phyloP scores from a whole-genome alignment of 2,113 vertebrate genomes.

The Gorsachius goisagi region DNA sequence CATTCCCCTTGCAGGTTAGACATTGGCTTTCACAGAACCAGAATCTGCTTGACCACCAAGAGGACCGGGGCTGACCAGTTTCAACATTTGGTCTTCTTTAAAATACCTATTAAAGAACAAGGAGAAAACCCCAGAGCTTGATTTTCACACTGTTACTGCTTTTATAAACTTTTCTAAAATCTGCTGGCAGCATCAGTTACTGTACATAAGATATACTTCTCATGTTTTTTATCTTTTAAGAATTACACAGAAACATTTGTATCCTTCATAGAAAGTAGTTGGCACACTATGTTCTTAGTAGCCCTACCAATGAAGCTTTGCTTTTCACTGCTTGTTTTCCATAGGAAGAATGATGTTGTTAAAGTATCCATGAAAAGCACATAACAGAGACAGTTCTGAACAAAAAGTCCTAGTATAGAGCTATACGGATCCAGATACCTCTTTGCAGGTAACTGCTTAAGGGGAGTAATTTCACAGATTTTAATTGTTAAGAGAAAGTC shows the following conservation, averaged over 20 bases:
- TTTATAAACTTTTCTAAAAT: neutral
- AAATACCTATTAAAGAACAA: neutral
- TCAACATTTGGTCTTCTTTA: neutral
- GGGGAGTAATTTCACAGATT: neutral
- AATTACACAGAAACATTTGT: neutral
- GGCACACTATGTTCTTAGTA: neutral
- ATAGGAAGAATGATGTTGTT: neutral
- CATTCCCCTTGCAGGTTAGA: neutral
- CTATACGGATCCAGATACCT: neutral
- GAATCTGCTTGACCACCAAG: neutral
- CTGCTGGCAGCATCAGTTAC: neutral
- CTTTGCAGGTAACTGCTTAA: neutral
- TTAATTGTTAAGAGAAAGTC: neutral
- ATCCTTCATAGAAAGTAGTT: neutral
- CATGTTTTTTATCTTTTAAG: neutral
- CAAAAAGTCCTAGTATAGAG: neutral
- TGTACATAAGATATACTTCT: neutral
- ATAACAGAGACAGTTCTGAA: neutral
- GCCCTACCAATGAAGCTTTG: neutral
- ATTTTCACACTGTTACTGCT: neutral
- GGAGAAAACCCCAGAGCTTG: fast-evolving
- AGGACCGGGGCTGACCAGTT: neutral
- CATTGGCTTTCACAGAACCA: neutral
- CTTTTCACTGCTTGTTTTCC: neutral
- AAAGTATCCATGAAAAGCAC: neutral